Evolutionary conservation across 2,113 vertebrate species (phyloP).

Genomic region (Gobius niger): DNA sequence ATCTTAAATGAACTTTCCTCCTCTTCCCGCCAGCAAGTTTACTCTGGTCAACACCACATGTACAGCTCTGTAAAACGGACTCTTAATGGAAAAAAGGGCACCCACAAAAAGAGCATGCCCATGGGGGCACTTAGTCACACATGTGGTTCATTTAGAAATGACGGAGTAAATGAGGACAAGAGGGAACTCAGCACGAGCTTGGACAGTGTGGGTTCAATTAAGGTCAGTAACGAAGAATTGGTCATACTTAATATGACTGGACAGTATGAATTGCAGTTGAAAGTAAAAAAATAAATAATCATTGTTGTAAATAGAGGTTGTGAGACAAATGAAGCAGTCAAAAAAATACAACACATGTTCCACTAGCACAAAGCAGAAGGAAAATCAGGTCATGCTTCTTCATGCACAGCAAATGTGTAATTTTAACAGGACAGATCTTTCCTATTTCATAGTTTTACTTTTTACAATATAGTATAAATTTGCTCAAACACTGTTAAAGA

Average conservation of each 20-base stretch:
- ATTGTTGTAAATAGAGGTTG: no score
- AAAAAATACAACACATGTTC: no score
- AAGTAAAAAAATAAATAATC: no score
- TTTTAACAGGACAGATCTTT: no score
- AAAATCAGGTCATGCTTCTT: no score
- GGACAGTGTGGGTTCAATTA: background rate
- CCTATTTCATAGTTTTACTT: no score
- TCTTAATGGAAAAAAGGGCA: slow-evolving; percentile 34
- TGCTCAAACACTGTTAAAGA: background rate
- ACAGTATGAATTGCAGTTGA: no score
- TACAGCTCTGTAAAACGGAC: slow-evolving; percentile 36
- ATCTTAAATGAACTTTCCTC: slow-evolving; percentile 11
- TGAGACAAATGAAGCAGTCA: no score
- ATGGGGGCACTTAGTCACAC: slow-evolving; percentile 46
- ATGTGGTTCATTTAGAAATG: slow-evolving; percentile 43
- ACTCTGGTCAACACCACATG: slow-evolving; percentile 26
- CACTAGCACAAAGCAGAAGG: no score
- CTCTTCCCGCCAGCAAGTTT: slow-evolving; percentile 11
- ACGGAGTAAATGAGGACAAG: slow-evolving; percentile 38
- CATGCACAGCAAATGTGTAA: no score
- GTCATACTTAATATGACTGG: no score
- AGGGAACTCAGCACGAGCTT: slow-evolving; percentile 2
- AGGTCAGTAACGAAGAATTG: background rate
- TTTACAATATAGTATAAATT: background rate
- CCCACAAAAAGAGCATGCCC: slow-evolving; percentile 44